Evolutionary conservation across 1,140 invertebrate species (phyloP).

Genomic region (Drosophila lini): DNA sequence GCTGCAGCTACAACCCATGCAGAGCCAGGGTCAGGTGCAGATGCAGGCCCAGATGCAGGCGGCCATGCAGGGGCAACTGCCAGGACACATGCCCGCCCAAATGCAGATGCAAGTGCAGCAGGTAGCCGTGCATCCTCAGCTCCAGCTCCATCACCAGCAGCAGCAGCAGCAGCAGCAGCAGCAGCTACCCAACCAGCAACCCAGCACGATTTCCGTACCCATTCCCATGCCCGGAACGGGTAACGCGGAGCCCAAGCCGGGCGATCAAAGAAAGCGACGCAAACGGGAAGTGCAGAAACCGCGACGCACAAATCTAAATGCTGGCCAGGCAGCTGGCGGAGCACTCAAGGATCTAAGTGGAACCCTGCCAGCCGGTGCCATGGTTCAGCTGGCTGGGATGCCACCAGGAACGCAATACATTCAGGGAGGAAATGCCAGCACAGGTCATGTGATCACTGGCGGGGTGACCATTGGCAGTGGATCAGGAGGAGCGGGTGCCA

Average conservation of each 20-base stretch:
- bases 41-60: constrained; percentile 44
- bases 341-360: constrained; percentile 46
- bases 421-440: background rate
- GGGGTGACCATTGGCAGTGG: background rate
- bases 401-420: constrained; percentile 32
- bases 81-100: constrained; percentile 13
- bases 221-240: constrained; percentile 2
- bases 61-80: constrained; percentile 33
- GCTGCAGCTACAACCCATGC: constrained; percentile 9
- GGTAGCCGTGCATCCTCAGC: constrained; percentile 22
- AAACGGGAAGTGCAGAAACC: constrained; percentile 94
- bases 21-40: constrained; percentile 35
- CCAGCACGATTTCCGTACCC: background rate
- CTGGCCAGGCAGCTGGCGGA: constrained; percentile 57
- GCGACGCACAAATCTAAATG: constrained; percentile 87
- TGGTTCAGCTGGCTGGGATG: constrained; percentile 52
- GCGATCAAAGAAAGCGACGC: constrained; percentile 89
- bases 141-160: constrained; percentile 14
- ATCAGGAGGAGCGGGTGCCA: background rate
- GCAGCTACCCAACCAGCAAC: constrained; percentile 4
- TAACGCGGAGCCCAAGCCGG: constrained; percentile 44
- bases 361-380: constrained; percentile 48
- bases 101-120: constrained; percentile 38
- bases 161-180: constrained; percentile 4
- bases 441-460: constrained; percentile 14